phyloP scores from a whole-genome alignment of 2,888 invertebrate species.

The Coenonympha arcania region DNA sequence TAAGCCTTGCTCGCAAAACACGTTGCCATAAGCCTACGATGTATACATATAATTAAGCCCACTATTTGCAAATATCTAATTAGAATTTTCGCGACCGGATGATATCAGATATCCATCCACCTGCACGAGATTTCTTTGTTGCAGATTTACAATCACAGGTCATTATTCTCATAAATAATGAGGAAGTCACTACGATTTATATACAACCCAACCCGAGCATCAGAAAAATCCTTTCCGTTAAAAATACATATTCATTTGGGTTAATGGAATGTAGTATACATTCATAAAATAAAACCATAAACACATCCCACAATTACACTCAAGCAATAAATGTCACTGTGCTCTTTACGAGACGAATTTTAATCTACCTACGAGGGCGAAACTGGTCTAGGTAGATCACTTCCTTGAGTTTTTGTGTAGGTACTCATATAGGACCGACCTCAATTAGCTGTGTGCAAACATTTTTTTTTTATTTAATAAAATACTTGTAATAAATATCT shows the following conservation, averaged over 20 bases:
- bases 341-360: conserved; percentile 59
- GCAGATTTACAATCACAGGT: no score
- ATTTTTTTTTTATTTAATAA: conserved; percentile 14
- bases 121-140: no score
- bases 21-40: no score
- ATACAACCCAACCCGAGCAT: not conserved
- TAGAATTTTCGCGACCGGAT: no score
- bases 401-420: conserved; percentile 49
- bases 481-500: conserved; percentile 2
- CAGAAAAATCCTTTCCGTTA: conserved; percentile 1
- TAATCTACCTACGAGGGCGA: conserved; percentile 59
- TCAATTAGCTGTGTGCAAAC: conserved; percentile 24
- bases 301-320: conserved; percentile 16
- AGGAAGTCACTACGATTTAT: not conserved
- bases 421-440: no score
- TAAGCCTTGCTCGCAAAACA: no score
- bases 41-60: no score
- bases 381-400: conserved; percentile 50
- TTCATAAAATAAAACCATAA: conserved; percentile 10
- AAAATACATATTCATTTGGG: not conserved
- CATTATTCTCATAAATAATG: no score
- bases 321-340: conserved; percentile 58
- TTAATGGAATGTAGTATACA: conserved; percentile 10
- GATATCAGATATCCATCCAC: no score
- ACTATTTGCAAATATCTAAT: no score